Evolutionary conservation across 2,113 vertebrate species (phyloP).

Genomic region (Podocnemis expansa): DNA sequence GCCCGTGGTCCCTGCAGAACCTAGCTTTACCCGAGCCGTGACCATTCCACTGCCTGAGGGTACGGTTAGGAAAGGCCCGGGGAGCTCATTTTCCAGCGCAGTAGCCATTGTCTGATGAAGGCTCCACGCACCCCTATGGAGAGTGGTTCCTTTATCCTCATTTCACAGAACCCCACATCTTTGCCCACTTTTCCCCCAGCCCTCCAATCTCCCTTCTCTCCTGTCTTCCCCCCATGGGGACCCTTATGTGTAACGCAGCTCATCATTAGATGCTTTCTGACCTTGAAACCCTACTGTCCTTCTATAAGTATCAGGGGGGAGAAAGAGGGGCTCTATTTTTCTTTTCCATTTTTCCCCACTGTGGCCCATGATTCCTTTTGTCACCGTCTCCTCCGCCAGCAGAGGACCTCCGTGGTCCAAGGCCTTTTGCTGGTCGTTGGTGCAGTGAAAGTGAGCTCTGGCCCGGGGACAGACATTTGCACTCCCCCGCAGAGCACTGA

Average conservation of each 20-base stretch:
- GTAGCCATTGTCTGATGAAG: too few relatives aligned
- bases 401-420: background rate
- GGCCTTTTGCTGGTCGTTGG: background rate
- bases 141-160: too few relatives aligned
- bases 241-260: background rate
- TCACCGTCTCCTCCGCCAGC: background rate
- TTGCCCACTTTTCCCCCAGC: too few relatives aligned
- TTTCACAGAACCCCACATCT: too few relatives aligned
- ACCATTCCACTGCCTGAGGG: too few relatives aligned
- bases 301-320: background rate
- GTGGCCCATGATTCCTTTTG: background rate
- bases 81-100: too few relatives aligned
- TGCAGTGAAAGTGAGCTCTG: background rate
- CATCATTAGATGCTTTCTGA: background rate
- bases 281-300: background rate
- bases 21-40: background rate
- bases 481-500: background rate
- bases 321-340: background rate
- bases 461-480: background rate
- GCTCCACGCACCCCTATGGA: too few relatives aligned
- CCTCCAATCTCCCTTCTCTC: too few relatives aligned
- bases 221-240: too few relatives aligned
- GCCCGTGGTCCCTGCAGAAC: background rate
- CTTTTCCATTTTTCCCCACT: background rate
- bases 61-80: too few relatives aligned